These are phyloP conservation scores for Panthera tigris DNA, from an alignment of 2,113 vertebrate species.

Conservation along the genomic window DNA sequence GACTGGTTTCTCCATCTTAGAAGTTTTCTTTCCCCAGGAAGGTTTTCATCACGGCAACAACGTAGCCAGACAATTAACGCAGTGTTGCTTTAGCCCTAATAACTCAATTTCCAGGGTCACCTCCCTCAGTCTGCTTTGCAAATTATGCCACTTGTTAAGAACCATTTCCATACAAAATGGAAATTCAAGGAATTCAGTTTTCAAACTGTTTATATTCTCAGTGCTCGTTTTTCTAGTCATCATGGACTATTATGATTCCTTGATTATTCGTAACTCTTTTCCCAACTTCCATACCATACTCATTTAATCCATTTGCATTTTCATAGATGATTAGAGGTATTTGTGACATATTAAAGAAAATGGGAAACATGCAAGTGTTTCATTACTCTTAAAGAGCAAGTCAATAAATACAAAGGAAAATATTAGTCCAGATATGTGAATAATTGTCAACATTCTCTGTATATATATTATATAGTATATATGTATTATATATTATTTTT, in stretches of 20 bases:
- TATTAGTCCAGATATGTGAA: slow-evolving; percentile 1
- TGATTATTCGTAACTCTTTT: slow-evolving; percentile 39
- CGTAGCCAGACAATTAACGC: background rate
- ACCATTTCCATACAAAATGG: background rate
- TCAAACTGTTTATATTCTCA: background rate
- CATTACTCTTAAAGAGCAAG: slow-evolving; percentile 17
- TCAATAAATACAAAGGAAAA: slow-evolving; percentile 18
- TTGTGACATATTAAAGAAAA: slow-evolving; percentile 28
- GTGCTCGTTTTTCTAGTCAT: slow-evolving; percentile 27
- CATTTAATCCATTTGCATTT: slow-evolving; percentile 11
- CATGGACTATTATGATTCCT: background rate
- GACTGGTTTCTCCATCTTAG: background rate
- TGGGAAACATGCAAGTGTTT: slow-evolving; percentile 25
- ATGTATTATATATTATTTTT: background rate
- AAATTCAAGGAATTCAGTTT: background rate
- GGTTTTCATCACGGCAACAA: background rate
- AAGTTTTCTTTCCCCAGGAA: background rate
- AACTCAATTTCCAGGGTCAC: slow-evolving; percentile 1
- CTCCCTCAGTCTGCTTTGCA: background rate
- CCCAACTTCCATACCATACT: background rate
- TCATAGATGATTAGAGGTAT: background rate
- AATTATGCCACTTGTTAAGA: background rate
- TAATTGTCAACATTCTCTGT: background rate
- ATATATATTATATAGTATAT: fast-evolving
- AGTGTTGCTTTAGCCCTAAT: background rate